phyloP scores from a whole-genome alignment of 2,888 invertebrate genomes.

The Pherbina coryleti region DNA sequence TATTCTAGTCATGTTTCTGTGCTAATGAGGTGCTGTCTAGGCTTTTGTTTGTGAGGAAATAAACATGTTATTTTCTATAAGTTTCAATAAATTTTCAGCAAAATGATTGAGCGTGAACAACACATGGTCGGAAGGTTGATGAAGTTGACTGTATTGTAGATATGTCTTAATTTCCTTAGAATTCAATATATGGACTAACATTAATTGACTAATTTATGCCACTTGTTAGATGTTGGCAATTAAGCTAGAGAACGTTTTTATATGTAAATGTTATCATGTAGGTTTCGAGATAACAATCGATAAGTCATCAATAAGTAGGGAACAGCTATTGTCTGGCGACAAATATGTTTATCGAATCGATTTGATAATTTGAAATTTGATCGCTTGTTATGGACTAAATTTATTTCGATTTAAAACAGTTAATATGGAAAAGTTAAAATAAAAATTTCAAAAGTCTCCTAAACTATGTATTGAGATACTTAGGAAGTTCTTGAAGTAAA shows the following conservation, averaged over 20 bases:
- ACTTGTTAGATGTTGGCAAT: neutral
- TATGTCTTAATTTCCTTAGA: constrained; percentile 22
- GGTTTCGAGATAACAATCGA: neutral
- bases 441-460: too few species aligned
- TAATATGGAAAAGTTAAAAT: too few species aligned
- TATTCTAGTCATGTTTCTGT: constrained; percentile 7
- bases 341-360: too few species aligned
- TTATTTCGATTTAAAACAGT: too few species aligned
- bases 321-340: too few species aligned
- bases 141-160: neutral
- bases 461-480: too few species aligned
- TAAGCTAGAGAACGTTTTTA: constrained; percentile 11
- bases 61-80: neutral
- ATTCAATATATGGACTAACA: constrained; percentile 4
- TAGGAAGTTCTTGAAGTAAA: too few species aligned
- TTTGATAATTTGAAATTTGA: too few species aligned
- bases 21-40: constrained; percentile 24
- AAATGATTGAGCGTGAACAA: constrained; percentile 8
- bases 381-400: too few species aligned
- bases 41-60: neutral
- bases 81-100: constrained; percentile 17
- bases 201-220: constrained; percentile 33
- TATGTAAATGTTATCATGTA: constrained; percentile 11
- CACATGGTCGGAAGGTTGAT: neutral
- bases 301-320: too few species aligned